Base-by-base conservation (phyloP, 2,888 invertebrate species). In the Dichetophora obliterata region DNA sequence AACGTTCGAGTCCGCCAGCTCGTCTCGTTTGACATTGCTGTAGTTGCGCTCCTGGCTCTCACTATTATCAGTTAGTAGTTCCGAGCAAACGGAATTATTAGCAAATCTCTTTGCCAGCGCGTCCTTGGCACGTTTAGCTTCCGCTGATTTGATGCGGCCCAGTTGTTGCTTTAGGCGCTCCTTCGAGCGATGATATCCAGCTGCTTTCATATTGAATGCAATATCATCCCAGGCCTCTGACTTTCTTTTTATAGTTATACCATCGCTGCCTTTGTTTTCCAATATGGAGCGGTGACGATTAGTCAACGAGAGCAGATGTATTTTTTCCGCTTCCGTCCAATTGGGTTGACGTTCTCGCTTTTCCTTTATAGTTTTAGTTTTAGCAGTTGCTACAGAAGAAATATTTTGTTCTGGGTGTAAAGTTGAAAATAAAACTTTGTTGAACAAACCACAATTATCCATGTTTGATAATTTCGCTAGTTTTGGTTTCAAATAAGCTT, bases 291-390 rank as follows among this genome's bases (percentile, higher is more conserved):
- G 75, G 24, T 81, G 80, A 16, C 77, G 71, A 11, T 76, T 71
- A 0, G 80, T 80, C 8, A 82, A 50, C 8, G 78, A 79, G n/a
- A 82, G 22, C 16, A 82, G 59, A 14, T 80, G 75, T 71, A 78
- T 79, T 37, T 82, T 82, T 59, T 82, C 82, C 1, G 79, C 71
- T 71, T 81, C 80, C 1, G 81, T 81, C 82, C 82, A 82, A 73
- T 82, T 82, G 14, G 82, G 81, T 50, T 82, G 82, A 5, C 82
- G 73, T 68, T 82, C 81, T 3, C 82, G 80, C 59, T 81, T 82
- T 65, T 80, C 80, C 69, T 79, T 78, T 52, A 6, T 3, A 52
- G 9, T n/a, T 65, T 37, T 37, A 11, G 37, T 16, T 11, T 22
- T 48, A 19, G 27, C 19, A 27, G 37, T 19, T 22, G n/a, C 27